Conservation (phyloP, 2,888 invertebrate genomes). For the Cryptocheilus praepositus region DNA sequence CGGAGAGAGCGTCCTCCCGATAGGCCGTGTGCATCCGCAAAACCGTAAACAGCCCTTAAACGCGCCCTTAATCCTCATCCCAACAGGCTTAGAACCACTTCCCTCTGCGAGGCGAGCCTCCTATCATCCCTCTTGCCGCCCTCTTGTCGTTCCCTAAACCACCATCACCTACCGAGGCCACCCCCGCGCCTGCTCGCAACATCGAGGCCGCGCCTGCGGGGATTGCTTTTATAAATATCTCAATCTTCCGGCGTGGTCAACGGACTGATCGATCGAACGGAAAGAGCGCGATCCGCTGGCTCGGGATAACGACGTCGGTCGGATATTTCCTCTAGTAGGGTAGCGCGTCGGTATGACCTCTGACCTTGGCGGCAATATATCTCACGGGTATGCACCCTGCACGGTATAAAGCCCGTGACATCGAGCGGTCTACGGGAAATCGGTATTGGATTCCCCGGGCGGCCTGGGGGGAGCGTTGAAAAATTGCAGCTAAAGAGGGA, state of each 20-base stretch:
- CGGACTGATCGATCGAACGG: constrained; percentile 35
- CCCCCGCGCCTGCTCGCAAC: too few relatives aligned
- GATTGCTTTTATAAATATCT: constrained; percentile 55
- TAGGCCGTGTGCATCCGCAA: constrained; percentile 42
- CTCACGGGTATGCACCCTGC: too few relatives aligned
- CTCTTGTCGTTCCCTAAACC: background rate
- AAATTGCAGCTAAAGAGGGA: background rate
- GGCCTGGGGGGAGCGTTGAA: background rate
- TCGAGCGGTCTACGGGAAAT: too few relatives aligned
- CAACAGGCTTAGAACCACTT: constrained; percentile 24
- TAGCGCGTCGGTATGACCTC: too few relatives aligned
- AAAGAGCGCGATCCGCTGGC: constrained; percentile 32
- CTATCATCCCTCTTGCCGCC: background rate
- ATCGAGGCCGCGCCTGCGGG: constrained; percentile 20
- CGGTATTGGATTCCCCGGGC: too few relatives aligned
- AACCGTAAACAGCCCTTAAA: constrained; percentile 64
- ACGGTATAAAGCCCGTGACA: too few relatives aligned
- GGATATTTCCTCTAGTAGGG: background rate
- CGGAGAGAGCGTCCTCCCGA: constrained; percentile 32
- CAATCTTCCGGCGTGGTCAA: constrained; percentile 35
- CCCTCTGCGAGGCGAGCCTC: too few relatives aligned
- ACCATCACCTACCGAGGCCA: too few relatives aligned
- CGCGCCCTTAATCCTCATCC: constrained; percentile 59
- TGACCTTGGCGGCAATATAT: too few relatives aligned
- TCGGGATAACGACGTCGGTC: constrained; percentile 30